Base-by-base conservation (phyloP, 2,888 invertebrate species). In the Troides helena region DNA sequence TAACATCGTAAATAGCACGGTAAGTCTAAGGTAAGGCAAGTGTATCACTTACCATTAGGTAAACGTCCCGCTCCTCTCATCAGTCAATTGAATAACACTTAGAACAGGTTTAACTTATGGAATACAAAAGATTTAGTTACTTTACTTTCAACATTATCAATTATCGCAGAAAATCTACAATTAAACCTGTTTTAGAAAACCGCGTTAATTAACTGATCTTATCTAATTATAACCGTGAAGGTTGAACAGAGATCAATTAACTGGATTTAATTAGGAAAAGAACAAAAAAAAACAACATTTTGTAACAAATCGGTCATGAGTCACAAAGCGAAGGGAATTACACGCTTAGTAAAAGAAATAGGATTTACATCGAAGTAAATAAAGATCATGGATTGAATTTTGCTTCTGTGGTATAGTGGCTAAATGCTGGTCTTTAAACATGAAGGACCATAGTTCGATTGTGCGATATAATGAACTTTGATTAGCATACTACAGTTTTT, bases 191-290 rank as follows among this genome's bases (percentile, higher is more conserved):
- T 66, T 63, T 62, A 66, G 64, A 70, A 70, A 70, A 70, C 50
- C 25, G 46, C 36, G 39, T 63, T 70, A 67, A 67, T 66, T 63
- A 70, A 64, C 67, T 39, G 67, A 70, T 70, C 17, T 70, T 67
- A 66, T 67, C 65, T 65, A 62, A 62, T 62, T 62, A 60, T n/a
- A 43, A 65, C 64, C 65, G 61, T 65, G 70, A 71, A 66, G 68
- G 62, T 71, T 65, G 62, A 65, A 62, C 39, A 69, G 39, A 17
- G 25, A 64, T 64, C 58, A 65, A 71, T 67, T 65, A 69, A 30
- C 57, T 50, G 56, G n/a, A 50, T 39, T 39, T 39, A 39, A 39
- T 39, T 10, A 10, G 39, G n/a, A 23, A 60, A 25, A 21, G 21
- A 21, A 0, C 1, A 60, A 56, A 53, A 69, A 64, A 64, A 69